phyloP scores from a whole-genome alignment of 2,113 vertebrate genomes.

The Muntiacus muntjak region DNA sequence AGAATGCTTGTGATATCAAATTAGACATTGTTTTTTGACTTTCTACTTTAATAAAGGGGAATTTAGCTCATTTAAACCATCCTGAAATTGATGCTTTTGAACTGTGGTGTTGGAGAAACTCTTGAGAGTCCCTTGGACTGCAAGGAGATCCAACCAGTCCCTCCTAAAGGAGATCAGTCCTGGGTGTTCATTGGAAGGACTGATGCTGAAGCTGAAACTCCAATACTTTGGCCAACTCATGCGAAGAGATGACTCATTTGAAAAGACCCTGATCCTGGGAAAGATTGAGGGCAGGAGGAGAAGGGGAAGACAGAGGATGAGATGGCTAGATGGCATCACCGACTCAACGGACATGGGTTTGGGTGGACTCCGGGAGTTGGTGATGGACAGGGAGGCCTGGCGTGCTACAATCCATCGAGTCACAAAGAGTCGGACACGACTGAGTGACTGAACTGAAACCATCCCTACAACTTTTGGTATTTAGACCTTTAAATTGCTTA shows the following conservation, averaged over 20 bases:
- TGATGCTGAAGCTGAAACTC: neutral
- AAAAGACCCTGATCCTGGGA: neutral
- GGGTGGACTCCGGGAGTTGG: fast-evolving
- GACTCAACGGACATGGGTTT: fast-evolving
- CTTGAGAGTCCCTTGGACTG: neutral
- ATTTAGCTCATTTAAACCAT: neutral
- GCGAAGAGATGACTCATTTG: fast-evolving
- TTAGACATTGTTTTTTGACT: neutral
- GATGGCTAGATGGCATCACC: neutral
- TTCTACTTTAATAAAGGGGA: neutral
- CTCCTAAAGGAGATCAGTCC: neutral
- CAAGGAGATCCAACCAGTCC: neutral
- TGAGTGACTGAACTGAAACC: neutral
- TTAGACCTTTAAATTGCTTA: neutral
- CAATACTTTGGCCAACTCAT: neutral
- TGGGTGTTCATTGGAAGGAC: neutral
- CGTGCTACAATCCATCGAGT: fast-evolving
- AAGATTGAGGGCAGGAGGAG: neutral
- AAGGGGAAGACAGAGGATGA: neutral
- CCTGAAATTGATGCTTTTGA: neutral
- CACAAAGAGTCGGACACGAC: fast-evolving
- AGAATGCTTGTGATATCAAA: neutral
- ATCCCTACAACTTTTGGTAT: neutral
- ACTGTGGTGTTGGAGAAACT: neutral
- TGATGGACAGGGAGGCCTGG: neutral